Percentiles rank a stretch among this genome's conserved stretches.
These are phyloP conservation scores for Drosophila macrospina DNA, from an alignment of 2,888 invertebrate genomes.

Conservation along the genomic window DNA sequence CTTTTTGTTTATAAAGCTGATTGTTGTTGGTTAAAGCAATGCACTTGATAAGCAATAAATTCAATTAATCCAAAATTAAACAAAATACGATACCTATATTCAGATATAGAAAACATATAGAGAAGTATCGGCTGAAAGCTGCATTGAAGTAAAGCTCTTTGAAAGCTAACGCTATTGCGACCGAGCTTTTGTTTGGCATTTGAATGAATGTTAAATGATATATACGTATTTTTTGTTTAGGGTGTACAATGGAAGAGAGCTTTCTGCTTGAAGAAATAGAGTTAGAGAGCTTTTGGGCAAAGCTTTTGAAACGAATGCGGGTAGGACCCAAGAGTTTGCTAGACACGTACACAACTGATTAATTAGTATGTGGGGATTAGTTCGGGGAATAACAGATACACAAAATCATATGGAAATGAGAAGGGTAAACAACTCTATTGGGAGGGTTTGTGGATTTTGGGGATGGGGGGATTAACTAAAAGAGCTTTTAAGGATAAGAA, in stretches of 20 bases:
- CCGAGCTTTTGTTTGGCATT: constrained; percentile 12
- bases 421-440: constrained; percentile 32
- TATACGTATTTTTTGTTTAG: background rate
- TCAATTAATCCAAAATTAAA: constrained; percentile 20
- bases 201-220: background rate
- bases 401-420: constrained; percentile 37
- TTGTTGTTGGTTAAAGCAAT: constrained; percentile 34
- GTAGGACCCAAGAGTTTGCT: constrained; percentile 11
- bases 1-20: constrained; percentile 35
- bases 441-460: constrained; percentile 15
- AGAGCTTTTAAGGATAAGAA: constrained; percentile 45
- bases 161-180: background rate
- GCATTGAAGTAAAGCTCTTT: constrained; percentile 15
- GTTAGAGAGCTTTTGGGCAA: background rate
- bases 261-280: constrained; percentile 2
- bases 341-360: constrained; percentile 31
- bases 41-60: constrained; percentile 34
- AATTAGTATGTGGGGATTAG: constrained; percentile 30
- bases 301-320: constrained; percentile 1
- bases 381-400: constrained; percentile 21
- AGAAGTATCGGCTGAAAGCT: constrained; percentile 32
- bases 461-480: constrained; percentile 35
- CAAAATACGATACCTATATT: constrained; percentile 50
- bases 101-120: constrained; percentile 17
- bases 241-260: background rate